These are phyloP conservation scores for Athrips mouffetella DNA, from an alignment of 2,888 invertebrate species.

Conservation along the genomic window DNA sequence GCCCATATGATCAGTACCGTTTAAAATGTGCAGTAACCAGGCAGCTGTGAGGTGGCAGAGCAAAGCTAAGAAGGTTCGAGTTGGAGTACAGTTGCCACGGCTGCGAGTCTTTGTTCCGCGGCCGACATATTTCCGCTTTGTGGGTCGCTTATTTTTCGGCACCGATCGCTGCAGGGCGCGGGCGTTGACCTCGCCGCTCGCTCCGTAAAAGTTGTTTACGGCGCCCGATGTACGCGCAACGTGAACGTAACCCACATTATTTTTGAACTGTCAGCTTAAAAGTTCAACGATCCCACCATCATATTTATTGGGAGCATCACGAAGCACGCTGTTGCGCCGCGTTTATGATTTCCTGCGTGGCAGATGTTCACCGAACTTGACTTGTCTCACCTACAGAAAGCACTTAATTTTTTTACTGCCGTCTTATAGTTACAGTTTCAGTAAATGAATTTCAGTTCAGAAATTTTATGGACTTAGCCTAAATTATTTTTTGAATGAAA, in stretches of 20 bases:
- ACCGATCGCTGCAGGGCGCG: constrained; percentile 66
- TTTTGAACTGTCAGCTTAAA: constrained; percentile 75
- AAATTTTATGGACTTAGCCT: no score
- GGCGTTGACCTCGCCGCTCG: constrained; percentile 54
- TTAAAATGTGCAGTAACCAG: not conserved
- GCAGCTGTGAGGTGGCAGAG: not conserved
- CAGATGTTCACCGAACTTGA: constrained; percentile 47
- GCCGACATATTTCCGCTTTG: constrained; percentile 67
- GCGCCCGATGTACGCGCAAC: constrained; percentile 73
- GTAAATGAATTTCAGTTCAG: no score
- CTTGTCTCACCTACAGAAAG: constrained; percentile 20
- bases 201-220: constrained; percentile 75
- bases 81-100: constrained; percentile 13
- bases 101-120: constrained; percentile 32
- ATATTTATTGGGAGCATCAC: constrained; percentile 71
- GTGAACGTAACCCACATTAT: constrained; percentile 78
- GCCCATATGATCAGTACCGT: not conserved
- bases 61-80: no score
- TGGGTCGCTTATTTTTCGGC: constrained; percentile 75
- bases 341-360: constrained; percentile 61
- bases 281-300: constrained; percentile 71
- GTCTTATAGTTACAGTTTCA: not conserved
- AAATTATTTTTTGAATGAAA: no score
- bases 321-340: constrained; percentile 46
- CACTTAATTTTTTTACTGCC: not conserved